Evolutionary conservation across 2,113 vertebrate species (phyloP).

Genomic region (Chloroceryle aenea): DNA sequence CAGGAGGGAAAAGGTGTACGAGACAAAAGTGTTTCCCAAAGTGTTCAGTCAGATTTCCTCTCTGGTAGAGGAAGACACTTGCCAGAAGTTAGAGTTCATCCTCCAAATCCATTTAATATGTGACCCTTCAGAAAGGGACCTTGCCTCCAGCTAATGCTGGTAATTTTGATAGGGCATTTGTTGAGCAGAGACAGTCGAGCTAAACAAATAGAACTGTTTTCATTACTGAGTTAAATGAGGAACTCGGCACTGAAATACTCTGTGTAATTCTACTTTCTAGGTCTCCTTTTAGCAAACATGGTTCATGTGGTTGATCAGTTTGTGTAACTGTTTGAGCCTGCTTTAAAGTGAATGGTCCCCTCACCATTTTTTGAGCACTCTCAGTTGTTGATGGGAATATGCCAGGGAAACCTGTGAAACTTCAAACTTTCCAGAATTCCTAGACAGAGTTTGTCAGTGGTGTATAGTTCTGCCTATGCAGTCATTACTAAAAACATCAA

Average conservation of each 20-base stretch:
- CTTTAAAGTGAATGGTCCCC: neutral
- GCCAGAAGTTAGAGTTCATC: neutral
- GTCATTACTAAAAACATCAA: neutral
- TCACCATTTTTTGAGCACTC: neutral
- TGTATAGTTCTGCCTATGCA: neutral
- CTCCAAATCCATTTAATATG: neutral
- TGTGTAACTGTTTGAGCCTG: neutral
- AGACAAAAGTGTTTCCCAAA: neutral
- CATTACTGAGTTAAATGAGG: neutral
- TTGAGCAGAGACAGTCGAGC: neutral
- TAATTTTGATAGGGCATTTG: neutral
- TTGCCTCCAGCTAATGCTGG: neutral
- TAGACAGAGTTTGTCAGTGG: neutral
- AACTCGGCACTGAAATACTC: neutral
- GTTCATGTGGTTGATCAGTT: neutral
- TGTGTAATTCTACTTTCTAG: neutral
- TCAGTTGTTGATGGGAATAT: neutral
- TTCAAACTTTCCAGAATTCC: neutral
- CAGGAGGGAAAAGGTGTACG: neutral
- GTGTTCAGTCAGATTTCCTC: neutral
- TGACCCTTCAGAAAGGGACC: neutral
- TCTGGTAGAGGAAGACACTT: neutral
- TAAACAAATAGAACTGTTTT: neutral
- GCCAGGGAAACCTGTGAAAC: neutral
- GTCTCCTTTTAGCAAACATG: neutral